A percentile compares a stretch with the other conserved stretches of the same genome.
These are phyloP conservation scores for Larimichthys crocea DNA, from an alignment of 2,113 vertebrate species.

Conservation along the genomic window DNA sequence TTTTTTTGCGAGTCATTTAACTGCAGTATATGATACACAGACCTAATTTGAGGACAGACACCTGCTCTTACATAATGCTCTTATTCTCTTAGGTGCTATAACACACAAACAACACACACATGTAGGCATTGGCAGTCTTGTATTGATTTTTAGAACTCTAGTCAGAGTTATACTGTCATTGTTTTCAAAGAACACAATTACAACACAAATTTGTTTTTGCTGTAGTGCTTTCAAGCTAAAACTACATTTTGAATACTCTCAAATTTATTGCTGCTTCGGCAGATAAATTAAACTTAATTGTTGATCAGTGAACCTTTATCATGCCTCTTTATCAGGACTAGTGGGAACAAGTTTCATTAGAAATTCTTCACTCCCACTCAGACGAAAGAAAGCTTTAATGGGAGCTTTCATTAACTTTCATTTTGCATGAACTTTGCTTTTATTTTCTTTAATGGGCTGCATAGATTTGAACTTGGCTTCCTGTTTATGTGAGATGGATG, in stretches of 20 bases:
- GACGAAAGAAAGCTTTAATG: conserved; percentile 63
- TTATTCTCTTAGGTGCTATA: not conserved
- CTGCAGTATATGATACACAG: not conserved
- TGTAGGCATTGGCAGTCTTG: not conserved
- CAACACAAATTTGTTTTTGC: conserved; percentile 55
- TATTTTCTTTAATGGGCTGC: conserved; percentile 48
- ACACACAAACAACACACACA: not conserved
- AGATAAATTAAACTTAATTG: conserved; percentile 69
- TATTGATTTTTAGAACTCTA: conserved; percentile 3
- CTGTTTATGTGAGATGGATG: conserved; percentile 62
- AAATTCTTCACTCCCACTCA: conserved; percentile 48
- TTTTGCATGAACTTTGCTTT: conserved; percentile 65
- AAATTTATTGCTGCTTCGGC: conserved; percentile 46
- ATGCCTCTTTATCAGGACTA: conserved; percentile 58
- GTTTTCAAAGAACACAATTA: conserved; percentile 53
- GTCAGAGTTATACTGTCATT: conserved; percentile 24
- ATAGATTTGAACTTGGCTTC: conserved; percentile 53
- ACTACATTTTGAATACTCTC: conserved; percentile 49
- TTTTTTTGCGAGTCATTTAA: not conserved
- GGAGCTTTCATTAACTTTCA: conserved; percentile 59
- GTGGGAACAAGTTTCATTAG: conserved; percentile 62
- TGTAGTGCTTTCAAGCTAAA: conserved; percentile 61
- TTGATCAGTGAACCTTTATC: conserved; percentile 60
- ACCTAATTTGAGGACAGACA: not conserved
- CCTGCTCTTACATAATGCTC: not conserved